Evolutionary conservation across 2,888 invertebrate species (phyloP), one percentile per base, ranked within the genome.

Genomic region (Acronicta leporina): DNA sequence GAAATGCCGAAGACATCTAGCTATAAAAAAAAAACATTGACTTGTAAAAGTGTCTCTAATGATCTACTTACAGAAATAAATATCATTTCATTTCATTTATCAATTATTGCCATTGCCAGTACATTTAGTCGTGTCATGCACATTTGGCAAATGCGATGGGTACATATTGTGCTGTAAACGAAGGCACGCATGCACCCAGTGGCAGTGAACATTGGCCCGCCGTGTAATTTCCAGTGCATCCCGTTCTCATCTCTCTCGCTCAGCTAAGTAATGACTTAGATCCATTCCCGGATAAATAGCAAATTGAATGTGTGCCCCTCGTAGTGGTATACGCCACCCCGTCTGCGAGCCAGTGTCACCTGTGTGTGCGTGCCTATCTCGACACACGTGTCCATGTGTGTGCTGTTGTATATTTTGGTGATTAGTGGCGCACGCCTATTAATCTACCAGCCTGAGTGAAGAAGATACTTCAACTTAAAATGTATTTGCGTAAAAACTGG

Each of bases 211-310:
- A 83, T 83, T 84, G 80, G 86, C 83, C 86, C 86, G 85, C 83
- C 84, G 83, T 89, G 89, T 91, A 92, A 92, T 92, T 90, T 92
- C 88, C 89, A 90, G 88, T 90, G 90, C 91, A 91, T 88, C 90
- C 90, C 88, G 85, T 87, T 85, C 88, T 87, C 88, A 88, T 91
- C 90, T 89, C 92, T 87, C 92, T 89, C 92, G 90, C 91, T 90
- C 92, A 88, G 92, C 91, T 94, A 94, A 94, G 94, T 94, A 94
- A 94, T 94, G 93, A 94, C 92, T 92, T 89, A 91, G 92, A 93
- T 94, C 92, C 93, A 93, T 94, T 92, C 90, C 91, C 89, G 91
- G 93, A 94, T 94, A 94, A 94, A 94, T 92, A 94, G 93, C 92
- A 92, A 94, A 94, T 94, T 94, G 92, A 92, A 94, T 94, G 92